Evolutionary conservation across 2,797 vertebrate genomes (phyloP).

Genomic region (Benthosema pterotum): DNA sequence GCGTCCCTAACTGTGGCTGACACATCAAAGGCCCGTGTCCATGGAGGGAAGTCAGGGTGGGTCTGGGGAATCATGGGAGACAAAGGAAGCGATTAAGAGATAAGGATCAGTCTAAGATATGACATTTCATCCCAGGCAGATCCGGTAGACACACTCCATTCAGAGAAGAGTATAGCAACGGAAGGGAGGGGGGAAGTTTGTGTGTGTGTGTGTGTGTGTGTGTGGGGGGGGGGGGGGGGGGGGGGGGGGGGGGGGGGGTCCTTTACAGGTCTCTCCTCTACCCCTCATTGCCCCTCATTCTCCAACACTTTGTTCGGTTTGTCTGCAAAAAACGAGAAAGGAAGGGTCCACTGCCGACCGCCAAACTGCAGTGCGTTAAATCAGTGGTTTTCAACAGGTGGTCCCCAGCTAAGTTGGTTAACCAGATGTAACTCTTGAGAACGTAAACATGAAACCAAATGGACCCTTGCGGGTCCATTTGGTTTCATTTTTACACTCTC

Average conservation of each 20-base stretch:
- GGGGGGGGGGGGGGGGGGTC: slow-evolving; percentile 52
- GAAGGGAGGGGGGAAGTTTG: slow-evolving; percentile 66
- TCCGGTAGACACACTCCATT: slow-evolving; percentile 90
- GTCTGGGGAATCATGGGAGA: slow-evolving; percentile 90
- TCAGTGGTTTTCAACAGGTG: too few species aligned
- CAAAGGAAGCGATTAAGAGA: slow-evolving; percentile 98
- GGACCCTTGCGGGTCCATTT: too few species aligned
- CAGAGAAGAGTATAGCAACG: slow-evolving; percentile 81
- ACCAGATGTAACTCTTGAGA: too few species aligned
- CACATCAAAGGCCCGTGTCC: slow-evolving; percentile 92
- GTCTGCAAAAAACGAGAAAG: slow-evolving; percentile 65
- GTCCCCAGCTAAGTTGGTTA: too few species aligned
- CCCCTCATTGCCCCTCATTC: slow-evolving; percentile 38
- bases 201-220: too few species aligned
- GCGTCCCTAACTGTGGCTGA: slow-evolving; percentile 79
- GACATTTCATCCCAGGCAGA: slow-evolving; percentile 97
- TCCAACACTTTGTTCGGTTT: slow-evolving; percentile 36
- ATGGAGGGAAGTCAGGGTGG: slow-evolving; percentile 88
- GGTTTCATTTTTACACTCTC: too few species aligned
- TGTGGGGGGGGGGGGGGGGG: slow-evolving; percentile 52
- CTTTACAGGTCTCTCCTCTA: slow-evolving; percentile 55
- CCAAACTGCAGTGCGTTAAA: slow-evolving; percentile 44
- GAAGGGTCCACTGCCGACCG: slow-evolving; percentile 34
- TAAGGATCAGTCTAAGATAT: slow-evolving; percentile 95
- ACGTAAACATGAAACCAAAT: too few species aligned